Conservation (phyloP, 1,140 invertebrate genomes). For the Solenopsis fugax region DNA sequence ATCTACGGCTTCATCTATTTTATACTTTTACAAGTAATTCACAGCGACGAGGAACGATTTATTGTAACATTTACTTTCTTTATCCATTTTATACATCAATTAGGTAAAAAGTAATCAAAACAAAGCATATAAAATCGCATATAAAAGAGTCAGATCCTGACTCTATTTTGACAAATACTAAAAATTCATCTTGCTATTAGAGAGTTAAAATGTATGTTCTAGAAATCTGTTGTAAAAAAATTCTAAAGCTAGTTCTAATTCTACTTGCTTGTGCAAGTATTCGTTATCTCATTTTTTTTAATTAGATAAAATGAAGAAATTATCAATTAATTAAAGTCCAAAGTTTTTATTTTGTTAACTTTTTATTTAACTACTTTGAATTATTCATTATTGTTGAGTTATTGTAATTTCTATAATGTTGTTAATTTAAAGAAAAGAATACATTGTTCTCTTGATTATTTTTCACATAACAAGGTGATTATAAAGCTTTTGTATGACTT, state of each 20-base stretch:
- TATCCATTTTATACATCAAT: too few species aligned
- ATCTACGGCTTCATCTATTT: too few species aligned
- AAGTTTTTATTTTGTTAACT: background rate
- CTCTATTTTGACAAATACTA: too few species aligned
- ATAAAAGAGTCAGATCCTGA: too few species aligned
- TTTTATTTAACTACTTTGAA: background rate
- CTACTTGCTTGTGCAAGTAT: background rate
- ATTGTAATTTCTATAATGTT: background rate
- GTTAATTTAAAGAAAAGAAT: slow-evolving; percentile 20
- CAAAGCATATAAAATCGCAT: too few species aligned
- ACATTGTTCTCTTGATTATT: background rate
- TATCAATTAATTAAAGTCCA: background rate
- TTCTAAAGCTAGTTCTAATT: too few species aligned
- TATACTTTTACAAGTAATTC: too few species aligned
- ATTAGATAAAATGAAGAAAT: background rate
- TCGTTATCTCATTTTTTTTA: background rate
- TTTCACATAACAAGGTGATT: background rate
- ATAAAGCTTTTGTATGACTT: background rate
- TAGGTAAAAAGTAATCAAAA: too few species aligned
- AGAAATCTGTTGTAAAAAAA: background rate
- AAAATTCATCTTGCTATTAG: too few species aligned
- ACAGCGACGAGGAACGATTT: too few species aligned
- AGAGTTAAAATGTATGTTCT: background rate
- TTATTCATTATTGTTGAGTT: background rate
- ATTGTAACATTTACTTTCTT: too few species aligned